Percentiles rank a stretch among this genome's conserved stretches.
These are phyloP conservation scores for Syngnathus scovelli DNA, from an alignment of 2,113 vertebrate species.

Conservation along the genomic window DNA sequence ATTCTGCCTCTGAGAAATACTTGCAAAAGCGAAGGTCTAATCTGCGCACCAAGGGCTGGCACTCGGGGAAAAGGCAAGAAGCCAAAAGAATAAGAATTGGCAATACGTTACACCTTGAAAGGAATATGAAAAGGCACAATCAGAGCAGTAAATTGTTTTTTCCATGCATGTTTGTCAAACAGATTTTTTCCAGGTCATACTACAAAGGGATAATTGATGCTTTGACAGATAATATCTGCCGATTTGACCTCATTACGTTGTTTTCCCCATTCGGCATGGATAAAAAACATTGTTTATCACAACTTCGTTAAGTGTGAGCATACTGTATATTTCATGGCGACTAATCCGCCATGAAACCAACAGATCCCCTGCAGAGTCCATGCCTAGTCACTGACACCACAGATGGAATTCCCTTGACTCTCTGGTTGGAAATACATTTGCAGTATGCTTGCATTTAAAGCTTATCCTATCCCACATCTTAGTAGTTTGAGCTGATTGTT, in stretches of 20 bases:
- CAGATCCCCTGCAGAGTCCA: slow-evolving; percentile 27
- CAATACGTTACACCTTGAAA: background rate
- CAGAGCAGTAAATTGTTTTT: background rate
- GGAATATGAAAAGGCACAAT: background rate
- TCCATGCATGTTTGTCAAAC: background rate
- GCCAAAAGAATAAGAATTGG: slow-evolving; percentile 3
- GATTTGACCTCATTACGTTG: slow-evolving; percentile 44
- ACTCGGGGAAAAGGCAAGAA: slow-evolving; percentile 10
- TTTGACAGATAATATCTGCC: slow-evolving; percentile 10
- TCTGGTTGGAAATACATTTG: slow-evolving; percentile 33
- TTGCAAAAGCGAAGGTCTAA: slow-evolving; percentile 33
- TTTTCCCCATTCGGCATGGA: slow-evolving; percentile 37
- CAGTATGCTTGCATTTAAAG: slow-evolving; percentile 35
- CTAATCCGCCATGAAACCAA: slow-evolving; percentile 48
- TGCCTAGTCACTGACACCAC: slow-evolving; percentile 32
- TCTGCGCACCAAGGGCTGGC: slow-evolving; percentile 21
- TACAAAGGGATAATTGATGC: slow-evolving; percentile 1
- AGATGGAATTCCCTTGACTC: slow-evolving; percentile 23
- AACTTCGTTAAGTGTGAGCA: slow-evolving; percentile 32
- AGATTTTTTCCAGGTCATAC: background rate
- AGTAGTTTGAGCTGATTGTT: slow-evolving; percentile 28
- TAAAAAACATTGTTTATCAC: slow-evolving; percentile 45
- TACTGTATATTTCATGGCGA: slow-evolving; percentile 21
- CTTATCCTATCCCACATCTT: slow-evolving; percentile 24
- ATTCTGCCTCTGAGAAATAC: slow-evolving; percentile 24